Evolutionary conservation across 2,113 vertebrate species (phyloP).

Genomic region (Apus apus): DNA sequence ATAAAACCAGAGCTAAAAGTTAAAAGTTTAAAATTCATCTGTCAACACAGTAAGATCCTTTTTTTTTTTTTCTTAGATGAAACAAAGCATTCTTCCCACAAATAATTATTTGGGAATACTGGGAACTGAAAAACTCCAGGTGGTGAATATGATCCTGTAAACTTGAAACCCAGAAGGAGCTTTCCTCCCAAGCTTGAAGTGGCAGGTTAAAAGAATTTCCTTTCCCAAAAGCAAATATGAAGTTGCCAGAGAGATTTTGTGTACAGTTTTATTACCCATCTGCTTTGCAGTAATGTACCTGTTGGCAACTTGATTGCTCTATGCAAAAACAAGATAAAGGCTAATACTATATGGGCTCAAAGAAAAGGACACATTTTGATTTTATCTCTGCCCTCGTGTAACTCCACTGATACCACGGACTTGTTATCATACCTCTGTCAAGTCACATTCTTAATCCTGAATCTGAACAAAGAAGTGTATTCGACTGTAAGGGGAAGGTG

Average conservation of each 20-base stretch:
- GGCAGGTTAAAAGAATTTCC: neutral
- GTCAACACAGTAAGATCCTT: neutral
- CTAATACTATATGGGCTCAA: neutral
- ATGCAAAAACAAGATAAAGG: neutral
- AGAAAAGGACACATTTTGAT: neutral
- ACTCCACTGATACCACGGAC: neutral
- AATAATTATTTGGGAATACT: neutral
- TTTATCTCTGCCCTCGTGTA: neutral
- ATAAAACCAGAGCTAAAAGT: constrained; percentile 12
- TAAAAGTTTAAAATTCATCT: constrained; percentile 34
- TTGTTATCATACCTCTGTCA: neutral
- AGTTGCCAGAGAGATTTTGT: neutral
- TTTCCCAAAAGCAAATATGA: neutral
- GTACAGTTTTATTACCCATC: neutral
- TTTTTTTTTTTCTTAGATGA: neutral
- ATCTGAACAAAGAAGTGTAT: neutral
- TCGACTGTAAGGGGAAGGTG: neutral
- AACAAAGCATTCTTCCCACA: neutral
- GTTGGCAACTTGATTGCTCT: neutral
- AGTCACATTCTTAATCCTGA: neutral
- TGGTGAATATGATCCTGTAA: neutral
- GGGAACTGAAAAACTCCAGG: neutral
- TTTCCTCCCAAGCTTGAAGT: neutral
- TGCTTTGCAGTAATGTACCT: neutral
- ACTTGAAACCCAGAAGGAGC: neutral